A percentile compares a stretch with the other conserved stretches of the same genome.
These are phyloP conservation scores for Macropus fuliginosus DNA, from an alignment of 2,797 vertebrate genomes.

Conservation along the genomic window DNA sequence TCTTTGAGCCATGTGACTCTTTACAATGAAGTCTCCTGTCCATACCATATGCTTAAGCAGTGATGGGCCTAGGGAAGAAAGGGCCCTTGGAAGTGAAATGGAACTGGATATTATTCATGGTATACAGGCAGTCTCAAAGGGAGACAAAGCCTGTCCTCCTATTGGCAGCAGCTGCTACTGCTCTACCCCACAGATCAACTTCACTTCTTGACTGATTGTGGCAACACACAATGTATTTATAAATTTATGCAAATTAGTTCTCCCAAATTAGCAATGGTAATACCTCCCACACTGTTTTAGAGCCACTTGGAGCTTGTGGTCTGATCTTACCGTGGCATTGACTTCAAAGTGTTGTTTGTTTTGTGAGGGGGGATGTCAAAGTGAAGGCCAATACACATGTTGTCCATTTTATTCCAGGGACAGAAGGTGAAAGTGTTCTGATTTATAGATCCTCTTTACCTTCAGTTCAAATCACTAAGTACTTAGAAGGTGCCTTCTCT, in stretches of 20 bases:
- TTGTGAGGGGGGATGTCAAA: not conserved
- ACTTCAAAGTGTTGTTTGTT: not conserved
- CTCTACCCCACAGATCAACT: not conserved
- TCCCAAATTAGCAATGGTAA: not conserved
- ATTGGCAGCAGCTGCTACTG: not conserved
- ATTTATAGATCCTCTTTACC: not conserved
- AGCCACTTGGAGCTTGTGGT: not conserved
- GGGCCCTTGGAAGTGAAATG: not conserved
- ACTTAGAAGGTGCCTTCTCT: not conserved
- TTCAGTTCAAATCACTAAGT: not conserved
- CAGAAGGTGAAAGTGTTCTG: not conserved
- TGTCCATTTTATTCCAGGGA: not conserved
- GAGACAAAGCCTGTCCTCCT: too few species aligned
- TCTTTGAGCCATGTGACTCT: not conserved
- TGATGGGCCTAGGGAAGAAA: not conserved
- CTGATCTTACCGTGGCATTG: not conserved
- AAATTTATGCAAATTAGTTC: not conserved
- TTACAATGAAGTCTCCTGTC: not conserved
- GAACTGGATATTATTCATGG: not conserved
- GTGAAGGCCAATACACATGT: not conserved
- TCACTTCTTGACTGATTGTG: not conserved
- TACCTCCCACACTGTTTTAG: not conserved
- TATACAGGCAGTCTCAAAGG: not conserved
- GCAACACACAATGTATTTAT: not conserved
- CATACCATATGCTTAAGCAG: not conserved